Conservation (phyloP, 2,888 invertebrate genomes). For the Drosophila putrida region DNA sequence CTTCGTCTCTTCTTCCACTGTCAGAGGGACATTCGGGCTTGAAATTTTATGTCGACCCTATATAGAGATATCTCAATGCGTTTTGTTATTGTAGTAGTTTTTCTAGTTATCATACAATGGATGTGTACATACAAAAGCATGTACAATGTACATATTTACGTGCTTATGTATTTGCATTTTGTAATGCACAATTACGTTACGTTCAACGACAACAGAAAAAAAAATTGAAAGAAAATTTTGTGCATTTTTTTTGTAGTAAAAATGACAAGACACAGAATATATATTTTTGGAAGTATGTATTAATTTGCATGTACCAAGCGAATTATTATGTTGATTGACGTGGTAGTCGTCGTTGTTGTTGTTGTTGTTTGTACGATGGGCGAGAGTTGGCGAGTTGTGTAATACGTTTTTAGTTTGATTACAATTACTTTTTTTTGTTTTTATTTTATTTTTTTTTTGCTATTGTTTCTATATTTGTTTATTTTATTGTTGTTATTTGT, state of each 20-base stretch:
- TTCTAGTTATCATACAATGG: conserved; percentile 30
- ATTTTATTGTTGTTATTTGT: conserved; percentile 34
- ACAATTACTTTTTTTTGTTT: conserved; percentile 28
- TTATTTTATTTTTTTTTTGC: conserved; percentile 23
- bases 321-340: conserved; percentile 56
- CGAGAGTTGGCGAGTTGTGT: conserved; percentile 66
- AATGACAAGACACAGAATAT: conserved; percentile 10
- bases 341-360: conserved; percentile 44
- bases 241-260: not conserved
- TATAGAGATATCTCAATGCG: conserved; percentile 20
- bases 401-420: conserved; percentile 47
- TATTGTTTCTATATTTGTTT: conserved; percentile 38
- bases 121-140: conserved; percentile 20
- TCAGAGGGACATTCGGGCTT: conserved; percentile 40
- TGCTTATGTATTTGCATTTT: conserved; percentile 18
- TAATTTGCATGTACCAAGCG: conserved; percentile 51
- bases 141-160: conserved; percentile 12
- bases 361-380: conserved; percentile 55
- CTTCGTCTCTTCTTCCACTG: not conserved
- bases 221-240: conserved; percentile 1
- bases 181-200: conserved; percentile 32
- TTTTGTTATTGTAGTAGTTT: conserved; percentile 48
- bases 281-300: conserved; percentile 2
- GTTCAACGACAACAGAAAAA: conserved; percentile 9
- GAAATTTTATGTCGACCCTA: conserved; percentile 21